phyloP scores from a whole-genome alignment of 2,888 invertebrate species.

The Diploptera punctata region DNA sequence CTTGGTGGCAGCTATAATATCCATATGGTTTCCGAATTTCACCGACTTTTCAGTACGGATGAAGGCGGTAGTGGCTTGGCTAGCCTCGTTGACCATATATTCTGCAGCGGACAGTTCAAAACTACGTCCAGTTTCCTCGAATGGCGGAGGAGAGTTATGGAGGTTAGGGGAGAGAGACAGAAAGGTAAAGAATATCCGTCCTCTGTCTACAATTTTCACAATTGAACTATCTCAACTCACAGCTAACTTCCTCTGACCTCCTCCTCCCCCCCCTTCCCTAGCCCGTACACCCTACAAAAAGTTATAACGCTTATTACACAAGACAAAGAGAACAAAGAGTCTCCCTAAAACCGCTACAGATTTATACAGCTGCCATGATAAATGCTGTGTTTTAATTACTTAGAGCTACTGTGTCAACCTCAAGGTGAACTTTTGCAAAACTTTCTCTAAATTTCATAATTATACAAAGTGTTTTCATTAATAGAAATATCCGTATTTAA shows the following conservation, averaged over 20 bases:
- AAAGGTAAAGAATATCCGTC: constrained; percentile 9
- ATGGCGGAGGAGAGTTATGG: constrained; percentile 21
- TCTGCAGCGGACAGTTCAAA: constrained; percentile 15
- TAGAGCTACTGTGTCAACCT: too few species aligned
- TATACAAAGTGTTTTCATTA: too few species aligned
- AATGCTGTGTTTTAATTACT: too few species aligned
- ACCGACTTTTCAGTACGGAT: too few species aligned
- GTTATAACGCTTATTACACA: constrained; percentile 18
- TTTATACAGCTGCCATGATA: not conserved
- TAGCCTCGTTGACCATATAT: not conserved
- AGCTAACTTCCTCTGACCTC: not conserved
- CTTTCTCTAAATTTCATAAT: too few species aligned
- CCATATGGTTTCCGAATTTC: too few species aligned
- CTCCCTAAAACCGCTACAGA: not conserved
- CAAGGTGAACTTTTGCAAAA: too few species aligned
- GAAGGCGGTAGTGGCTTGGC: not conserved
- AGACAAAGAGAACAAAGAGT: not conserved
- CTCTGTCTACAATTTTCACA: constrained; percentile 26
- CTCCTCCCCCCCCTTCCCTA: too few species aligned
- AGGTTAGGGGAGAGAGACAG: not conserved
- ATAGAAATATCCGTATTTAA: too few species aligned
- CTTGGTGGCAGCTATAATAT: not conserved
- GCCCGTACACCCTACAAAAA: too few species aligned
- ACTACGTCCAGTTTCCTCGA: constrained; percentile 1
- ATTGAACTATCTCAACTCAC: constrained; percentile 2